Evolutionary conservation across 1,140 invertebrate genomes (phyloP), one percentile per base, ranked within the genome.

Genomic region (Phenacoccus solenopsis): DNA sequence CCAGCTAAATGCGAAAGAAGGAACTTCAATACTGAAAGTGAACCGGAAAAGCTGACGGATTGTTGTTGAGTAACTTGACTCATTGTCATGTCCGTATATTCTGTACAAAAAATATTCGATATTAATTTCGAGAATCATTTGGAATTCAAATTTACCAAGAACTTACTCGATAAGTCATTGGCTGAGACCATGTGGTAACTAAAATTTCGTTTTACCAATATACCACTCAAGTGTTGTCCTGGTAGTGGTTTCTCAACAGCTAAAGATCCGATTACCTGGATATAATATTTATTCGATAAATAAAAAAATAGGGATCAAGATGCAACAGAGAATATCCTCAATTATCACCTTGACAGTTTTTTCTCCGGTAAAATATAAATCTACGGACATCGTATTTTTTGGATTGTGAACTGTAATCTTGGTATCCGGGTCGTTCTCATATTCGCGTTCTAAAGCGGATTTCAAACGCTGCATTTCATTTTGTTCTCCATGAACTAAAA

Each of bases 401-500:
- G 98, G 98, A 82, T 96, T 99, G 79, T 98, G 92, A 38, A 99
- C 87, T 73, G 90, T 85, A 73, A 98, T 94, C n/a, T 86, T 86
- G 10, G 90, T 90, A 74, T 89, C 90, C 16, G 86, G 84, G 76
- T 93, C 89, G 16, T 71, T 71, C 74, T 93, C 91, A 77, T 98
- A 98, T 79, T 99, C 95, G 16, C 96, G 81, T 75, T 93, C 87
- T 21, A 99, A 81, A 0, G 95, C 97, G 59, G 94, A 88, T 80
- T 98, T 97, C 59, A 99, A 79, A 25, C 97, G 85, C 1, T 87
- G 89, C 98, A 99, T 99, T 82, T 99, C 97, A 79, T 98, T 99
- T 77, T 95, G 91, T 80, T 99, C 98, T 0, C 97, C 97, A 79
- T 99, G 97, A 0, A 99, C 97, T 22, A 99, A 81, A 13, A 98